phyloP scores from a whole-genome alignment of 2,888 invertebrate species.

The Acanthosepion pharaonis region DNA sequence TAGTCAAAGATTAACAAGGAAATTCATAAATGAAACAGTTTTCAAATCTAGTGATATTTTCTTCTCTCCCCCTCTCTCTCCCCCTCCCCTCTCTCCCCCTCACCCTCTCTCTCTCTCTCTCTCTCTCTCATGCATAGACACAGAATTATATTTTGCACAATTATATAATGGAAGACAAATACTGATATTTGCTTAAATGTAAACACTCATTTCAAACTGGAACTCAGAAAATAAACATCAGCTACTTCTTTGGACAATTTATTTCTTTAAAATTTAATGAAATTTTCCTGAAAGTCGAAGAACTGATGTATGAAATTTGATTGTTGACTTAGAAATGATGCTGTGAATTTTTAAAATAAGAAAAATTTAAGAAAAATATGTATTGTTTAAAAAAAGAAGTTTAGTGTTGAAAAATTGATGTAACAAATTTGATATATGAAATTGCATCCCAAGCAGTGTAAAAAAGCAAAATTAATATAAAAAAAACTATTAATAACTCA shows the following conservation, averaged over 20 bases:
- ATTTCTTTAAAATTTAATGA: neutral
- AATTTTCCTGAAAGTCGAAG: neutral
- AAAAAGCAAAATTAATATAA: neutral
- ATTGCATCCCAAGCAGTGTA: neutral
- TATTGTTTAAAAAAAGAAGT: neutral
- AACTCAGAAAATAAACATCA: constrained; percentile 15
- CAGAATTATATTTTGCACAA: too few species aligned
- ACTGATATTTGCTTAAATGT: neutral
- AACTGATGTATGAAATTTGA: neutral
- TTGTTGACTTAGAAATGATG: constrained; percentile 21
- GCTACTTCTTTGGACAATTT: neutral
- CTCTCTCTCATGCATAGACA: too few species aligned
- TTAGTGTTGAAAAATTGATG: neutral
- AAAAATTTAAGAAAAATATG: constrained; percentile 6
- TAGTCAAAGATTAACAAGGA: too few species aligned
- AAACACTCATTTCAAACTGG: neutral
- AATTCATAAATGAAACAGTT: too few species aligned
- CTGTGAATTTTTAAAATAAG: neutral
- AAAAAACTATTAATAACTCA: neutral
- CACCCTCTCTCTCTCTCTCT: neutral
- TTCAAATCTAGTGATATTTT: too few species aligned
- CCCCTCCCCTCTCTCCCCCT: neutral
- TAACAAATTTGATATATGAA: neutral
- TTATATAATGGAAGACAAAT: neutral
- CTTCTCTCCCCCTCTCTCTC: too few species aligned